Percentiles rank a stretch among this genome's conserved stretches.
Evolutionary conservation across 2,888 invertebrate genomes (phyloP).

Genomic region (Cotesia congregata): DNA sequence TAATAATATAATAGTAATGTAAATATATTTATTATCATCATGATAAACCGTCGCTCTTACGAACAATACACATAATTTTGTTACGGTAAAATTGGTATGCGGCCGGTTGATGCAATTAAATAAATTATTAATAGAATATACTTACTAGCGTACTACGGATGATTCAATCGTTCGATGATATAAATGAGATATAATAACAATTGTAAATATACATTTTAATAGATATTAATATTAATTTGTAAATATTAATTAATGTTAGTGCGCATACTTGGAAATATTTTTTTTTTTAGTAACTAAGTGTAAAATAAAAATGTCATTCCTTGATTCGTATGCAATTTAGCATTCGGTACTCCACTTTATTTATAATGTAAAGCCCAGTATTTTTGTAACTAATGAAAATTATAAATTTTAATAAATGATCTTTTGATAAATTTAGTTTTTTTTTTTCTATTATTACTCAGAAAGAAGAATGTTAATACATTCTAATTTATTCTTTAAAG

Average conservation of each 20-base stretch:
- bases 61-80: constrained; percentile 8
- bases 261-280: background rate
- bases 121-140: constrained; percentile 54
- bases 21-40: constrained; percentile 20
- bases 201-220: background rate
- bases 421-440: constrained; percentile 32
- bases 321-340: constrained; percentile 11
- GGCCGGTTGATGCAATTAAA: constrained; percentile 57
- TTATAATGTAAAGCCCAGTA: constrained; percentile 57
- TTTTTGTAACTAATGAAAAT: constrained; percentile 57
- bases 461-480: too few species aligned
- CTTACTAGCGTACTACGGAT: constrained; percentile 10
- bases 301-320: background rate
- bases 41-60: constrained; percentile 12
- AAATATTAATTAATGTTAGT: background rate
- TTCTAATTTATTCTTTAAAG: too few species aligned
- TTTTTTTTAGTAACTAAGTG: constrained; percentile 6
- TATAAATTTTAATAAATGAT: constrained; percentile 39
- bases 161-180: background rate
- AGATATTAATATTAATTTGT: constrained; percentile 14
- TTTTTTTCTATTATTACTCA: background rate
- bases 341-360: constrained; percentile 17
- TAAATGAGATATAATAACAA: constrained; percentile 1
- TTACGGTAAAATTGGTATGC: constrained; percentile 24
- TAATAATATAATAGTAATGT: constrained; percentile 18